These are phyloP conservation scores for Meriones psammophilus DNA, from an alignment of 2,797 vertebrate species.

Conservation along the genomic window DNA sequence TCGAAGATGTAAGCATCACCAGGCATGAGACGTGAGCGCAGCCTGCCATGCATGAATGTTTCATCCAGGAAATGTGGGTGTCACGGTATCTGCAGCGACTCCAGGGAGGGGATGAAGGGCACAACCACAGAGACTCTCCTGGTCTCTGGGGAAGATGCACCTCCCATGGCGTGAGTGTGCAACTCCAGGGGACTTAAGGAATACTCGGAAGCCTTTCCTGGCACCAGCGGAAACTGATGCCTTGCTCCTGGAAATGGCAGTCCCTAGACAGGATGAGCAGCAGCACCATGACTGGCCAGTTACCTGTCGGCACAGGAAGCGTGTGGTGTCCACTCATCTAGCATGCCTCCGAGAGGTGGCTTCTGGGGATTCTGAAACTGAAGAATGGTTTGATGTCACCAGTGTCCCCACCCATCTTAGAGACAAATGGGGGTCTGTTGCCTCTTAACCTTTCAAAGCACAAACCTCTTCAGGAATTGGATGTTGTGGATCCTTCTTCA, in stretches of 20 bases:
- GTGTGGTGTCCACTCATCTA: neutral
- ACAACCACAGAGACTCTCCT: neutral
- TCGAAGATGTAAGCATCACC: neutral
- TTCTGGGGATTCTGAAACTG: fast-evolving
- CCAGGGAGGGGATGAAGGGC: neutral
- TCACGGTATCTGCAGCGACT: neutral
- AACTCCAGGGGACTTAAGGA: neutral
- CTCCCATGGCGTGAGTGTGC: neutral
- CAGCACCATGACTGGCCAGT: too few species aligned
- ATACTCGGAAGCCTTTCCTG: neutral
- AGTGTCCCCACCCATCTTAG: neutral
- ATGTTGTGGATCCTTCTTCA: neutral
- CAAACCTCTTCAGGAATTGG: neutral
- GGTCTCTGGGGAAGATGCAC: neutral
- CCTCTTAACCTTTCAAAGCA: neutral
- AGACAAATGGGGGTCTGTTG: fast-evolving
- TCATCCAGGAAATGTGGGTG: neutral
- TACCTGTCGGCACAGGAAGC: fast-evolving
- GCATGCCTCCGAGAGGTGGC: fast-evolving
- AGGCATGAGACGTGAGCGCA: neutral
- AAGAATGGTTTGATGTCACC: fast-evolving
- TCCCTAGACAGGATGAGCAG: neutral
- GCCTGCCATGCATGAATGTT: neutral
- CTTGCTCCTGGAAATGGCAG: neutral
- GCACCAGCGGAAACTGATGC: neutral